phyloP scores from a whole-genome alignment of 2,113 vertebrate species.

The Emydocephalus ijimae region DNA sequence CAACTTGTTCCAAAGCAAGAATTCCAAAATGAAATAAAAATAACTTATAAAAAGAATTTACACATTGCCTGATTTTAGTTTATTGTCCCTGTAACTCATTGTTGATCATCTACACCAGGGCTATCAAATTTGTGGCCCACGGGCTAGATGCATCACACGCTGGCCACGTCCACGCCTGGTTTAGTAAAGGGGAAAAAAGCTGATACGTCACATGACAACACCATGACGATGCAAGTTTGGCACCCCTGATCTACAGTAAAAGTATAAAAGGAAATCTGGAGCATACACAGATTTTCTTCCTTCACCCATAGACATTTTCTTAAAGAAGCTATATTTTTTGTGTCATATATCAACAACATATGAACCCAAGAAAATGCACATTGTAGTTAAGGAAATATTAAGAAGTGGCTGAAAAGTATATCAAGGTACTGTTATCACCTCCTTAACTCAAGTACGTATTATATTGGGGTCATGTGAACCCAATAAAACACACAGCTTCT shows the following conservation, averaged over 20 bases:
- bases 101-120: neutral
- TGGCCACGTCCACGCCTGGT: too few species aligned
- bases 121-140: neutral
- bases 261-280: neutral
- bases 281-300: neutral
- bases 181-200: too few species aligned
- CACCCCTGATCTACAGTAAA: neutral
- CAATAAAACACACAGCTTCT: neutral
- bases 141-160: too few species aligned
- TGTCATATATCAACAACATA: neutral
- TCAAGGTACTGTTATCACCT: neutral
- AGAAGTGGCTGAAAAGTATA: neutral
- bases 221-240: too few species aligned
- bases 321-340: neutral
- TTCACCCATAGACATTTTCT: neutral
- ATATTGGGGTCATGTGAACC: neutral
- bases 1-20: neutral
- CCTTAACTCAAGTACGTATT: neutral
- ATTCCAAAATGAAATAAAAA: neutral
- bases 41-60: neutral
- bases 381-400: neutral
- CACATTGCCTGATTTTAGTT: neutral
- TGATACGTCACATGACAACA: too few species aligned
- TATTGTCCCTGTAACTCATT: neutral
- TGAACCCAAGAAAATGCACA: neutral